Base-by-base conservation (phyloP, 1,140 invertebrate genomes). In the Ceratina calcarata region DNA sequence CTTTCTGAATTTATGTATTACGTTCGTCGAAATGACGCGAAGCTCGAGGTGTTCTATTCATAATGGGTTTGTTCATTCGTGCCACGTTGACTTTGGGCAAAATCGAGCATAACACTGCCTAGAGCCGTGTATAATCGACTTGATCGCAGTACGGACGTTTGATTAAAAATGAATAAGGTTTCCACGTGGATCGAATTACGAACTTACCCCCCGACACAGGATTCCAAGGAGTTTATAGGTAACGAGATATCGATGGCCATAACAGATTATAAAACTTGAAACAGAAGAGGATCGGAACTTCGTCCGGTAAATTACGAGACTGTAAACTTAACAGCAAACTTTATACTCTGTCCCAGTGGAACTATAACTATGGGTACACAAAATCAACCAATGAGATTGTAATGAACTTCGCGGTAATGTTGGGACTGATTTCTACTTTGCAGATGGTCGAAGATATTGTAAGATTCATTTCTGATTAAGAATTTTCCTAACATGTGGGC, bases 181-280 rank as follows among this genome's bases (percentile, higher is more conserved):
- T 27, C 12, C 15, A 27, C 65, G 45, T 58, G 55, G 1, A n/a
- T 16, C 7, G 49, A 6, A 18, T 27, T 69, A 69, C 24, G 12
- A 60, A 22, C 60, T 60, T 71, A 32, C 32, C 32, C 7, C n/a
- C 18, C 8, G 57, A 24, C 32, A 18, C 3, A 8, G n/a, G 27
- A 58, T 55, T 20, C 10, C 4, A 18, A 2, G 12, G 15, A 22
- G 57, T 58, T 45, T 37, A 45, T 13, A 13, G 55, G 32, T 45
- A 60, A 60, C 57, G 57, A 60, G 57, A 45, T 71, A 71, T 71
- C 57, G 57, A 22, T 60, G 20, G 10, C 32, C 20, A 12, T 60
- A 10, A 57, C 37, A 37, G 32, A 71, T 71, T 60, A 71, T 71
- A 71, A 71, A 71, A 71, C 27, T 71, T 71, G 16, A 20, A 61